These are phyloP conservation scores for Chelmon rostratus DNA, from an alignment of 2,797 vertebrate species.

Conservation along the genomic window DNA sequence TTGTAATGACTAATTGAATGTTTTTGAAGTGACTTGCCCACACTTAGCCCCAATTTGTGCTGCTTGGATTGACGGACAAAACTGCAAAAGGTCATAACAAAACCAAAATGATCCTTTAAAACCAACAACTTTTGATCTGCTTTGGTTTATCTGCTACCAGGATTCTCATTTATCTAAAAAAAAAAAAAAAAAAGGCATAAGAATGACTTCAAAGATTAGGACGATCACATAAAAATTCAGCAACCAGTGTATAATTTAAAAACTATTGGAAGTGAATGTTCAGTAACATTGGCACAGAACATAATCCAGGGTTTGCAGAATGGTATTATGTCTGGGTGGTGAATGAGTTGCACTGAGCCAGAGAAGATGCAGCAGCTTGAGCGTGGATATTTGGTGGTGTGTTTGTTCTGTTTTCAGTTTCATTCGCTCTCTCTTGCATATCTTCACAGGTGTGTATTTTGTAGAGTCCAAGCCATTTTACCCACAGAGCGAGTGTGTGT, in stretches of 20 bases:
- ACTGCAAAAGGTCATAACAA: neutral
- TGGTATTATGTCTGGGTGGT: slow-evolving; percentile 45
- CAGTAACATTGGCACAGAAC: slow-evolving; percentile 23
- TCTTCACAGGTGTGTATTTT: slow-evolving; percentile 42
- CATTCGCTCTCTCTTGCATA: slow-evolving; percentile 65
- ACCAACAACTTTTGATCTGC: neutral
- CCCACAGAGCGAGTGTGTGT: slow-evolving; percentile 19
- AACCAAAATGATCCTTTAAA: neutral
- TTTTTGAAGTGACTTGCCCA: neutral
- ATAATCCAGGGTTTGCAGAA: slow-evolving; percentile 50
- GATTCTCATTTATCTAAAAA: slow-evolving; percentile 7
- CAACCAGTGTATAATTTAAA: slow-evolving; percentile 11
- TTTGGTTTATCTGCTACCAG: neutral
- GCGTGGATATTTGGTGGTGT: slow-evolving; percentile 34
- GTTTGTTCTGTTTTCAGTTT: slow-evolving; percentile 60
- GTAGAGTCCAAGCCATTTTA: slow-evolving; percentile 23
- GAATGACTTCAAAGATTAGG: neutral
- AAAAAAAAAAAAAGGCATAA: slow-evolving; percentile 20
- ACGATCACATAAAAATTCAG: slow-evolving; percentile 17
- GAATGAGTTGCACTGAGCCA: slow-evolving; percentile 48
- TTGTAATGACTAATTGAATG: neutral
- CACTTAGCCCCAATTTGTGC: too few species aligned
- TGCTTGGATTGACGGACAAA: neutral
- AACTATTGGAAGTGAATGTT: slow-evolving; percentile 9
- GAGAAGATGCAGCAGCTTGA: slow-evolving; percentile 50